Evolutionary conservation across 2,113 vertebrate genomes (phyloP).

Genomic region (Sylvilagus bachmani): DNA sequence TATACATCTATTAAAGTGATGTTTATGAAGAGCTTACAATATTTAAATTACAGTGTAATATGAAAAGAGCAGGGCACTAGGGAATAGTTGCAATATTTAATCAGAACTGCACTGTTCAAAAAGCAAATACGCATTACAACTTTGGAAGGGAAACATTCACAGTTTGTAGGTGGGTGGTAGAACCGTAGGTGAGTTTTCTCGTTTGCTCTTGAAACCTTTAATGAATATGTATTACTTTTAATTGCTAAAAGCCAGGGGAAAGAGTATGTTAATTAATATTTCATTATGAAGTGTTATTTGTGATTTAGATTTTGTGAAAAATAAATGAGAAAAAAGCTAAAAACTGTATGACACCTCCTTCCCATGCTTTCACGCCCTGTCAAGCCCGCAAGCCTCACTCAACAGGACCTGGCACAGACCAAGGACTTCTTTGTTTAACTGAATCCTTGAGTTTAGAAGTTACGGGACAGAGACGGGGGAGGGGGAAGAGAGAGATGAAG

Average conservation of each 20-base stretch:
- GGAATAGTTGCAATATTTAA: constrained; percentile 56
- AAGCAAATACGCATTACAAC: constrained; percentile 56
- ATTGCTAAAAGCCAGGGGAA: constrained; percentile 42
- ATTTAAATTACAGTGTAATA: constrained; percentile 49
- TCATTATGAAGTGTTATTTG: constrained; percentile 67
- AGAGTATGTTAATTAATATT: constrained; percentile 59
- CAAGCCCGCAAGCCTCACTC: constrained; percentile 11
- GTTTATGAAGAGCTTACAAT: constrained; percentile 50
- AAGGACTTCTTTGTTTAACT: not conserved
- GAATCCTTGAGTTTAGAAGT: not conserved
- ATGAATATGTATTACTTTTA: constrained; percentile 63
- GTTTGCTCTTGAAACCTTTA: constrained; percentile 62
- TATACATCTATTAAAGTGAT: constrained; percentile 32
- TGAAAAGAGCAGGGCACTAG: constrained; percentile 16
- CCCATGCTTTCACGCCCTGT: constrained; percentile 27
- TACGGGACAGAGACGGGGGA: not conserved
- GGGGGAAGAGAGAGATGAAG: not conserved
- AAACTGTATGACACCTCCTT: constrained; percentile 36
- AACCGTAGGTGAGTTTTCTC: constrained; percentile 53
- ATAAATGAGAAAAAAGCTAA: constrained; percentile 57
- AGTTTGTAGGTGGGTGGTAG: constrained; percentile 54
- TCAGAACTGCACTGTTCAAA: constrained; percentile 53
- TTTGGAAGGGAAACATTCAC: constrained; percentile 59
- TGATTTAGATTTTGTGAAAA: constrained; percentile 65
- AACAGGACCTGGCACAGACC: not conserved